phyloP scores from a whole-genome alignment of 2,888 invertebrate genomes.

The Hypomecis atomaria region DNA sequence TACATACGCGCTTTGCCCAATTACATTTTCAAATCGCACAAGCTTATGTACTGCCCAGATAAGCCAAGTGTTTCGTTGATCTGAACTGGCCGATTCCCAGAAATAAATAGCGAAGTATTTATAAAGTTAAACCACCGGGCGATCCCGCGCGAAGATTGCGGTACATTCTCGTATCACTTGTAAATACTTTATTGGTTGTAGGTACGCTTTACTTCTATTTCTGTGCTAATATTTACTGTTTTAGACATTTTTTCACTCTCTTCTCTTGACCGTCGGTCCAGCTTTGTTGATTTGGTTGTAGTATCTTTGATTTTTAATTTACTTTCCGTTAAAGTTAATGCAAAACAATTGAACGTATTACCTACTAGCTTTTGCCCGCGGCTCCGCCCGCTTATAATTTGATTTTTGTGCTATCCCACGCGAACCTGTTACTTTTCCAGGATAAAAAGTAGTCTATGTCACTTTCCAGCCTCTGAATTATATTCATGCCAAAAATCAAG shows the following conservation, averaged over 20 bases:
- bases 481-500: no score
- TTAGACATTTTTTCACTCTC: neutral
- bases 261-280: no score
- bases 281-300: no score
- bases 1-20: neutral
- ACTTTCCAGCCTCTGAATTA: no score
- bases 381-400: no score
- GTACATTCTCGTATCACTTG: slow-evolving; percentile 82
- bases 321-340: no score
- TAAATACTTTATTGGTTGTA: slow-evolving; percentile 81
- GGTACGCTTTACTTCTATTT: slow-evolving; percentile 1
- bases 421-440: no score
- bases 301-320: no score
- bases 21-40: neutral
- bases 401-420: no score
- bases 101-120: slow-evolving; percentile 83
- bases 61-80: slow-evolving; percentile 57
- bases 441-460: no score
- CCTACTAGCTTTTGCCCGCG: no score
- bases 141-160: slow-evolving; percentile 76
- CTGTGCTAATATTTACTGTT: neutral
- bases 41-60: slow-evolving; percentile 21
- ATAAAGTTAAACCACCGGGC: slow-evolving; percentile 77
- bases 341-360: no score
- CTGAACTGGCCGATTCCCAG: slow-evolving; percentile 77